Conservation (phyloP, 2,888 invertebrate species). For the Panzeria rudis region DNA sequence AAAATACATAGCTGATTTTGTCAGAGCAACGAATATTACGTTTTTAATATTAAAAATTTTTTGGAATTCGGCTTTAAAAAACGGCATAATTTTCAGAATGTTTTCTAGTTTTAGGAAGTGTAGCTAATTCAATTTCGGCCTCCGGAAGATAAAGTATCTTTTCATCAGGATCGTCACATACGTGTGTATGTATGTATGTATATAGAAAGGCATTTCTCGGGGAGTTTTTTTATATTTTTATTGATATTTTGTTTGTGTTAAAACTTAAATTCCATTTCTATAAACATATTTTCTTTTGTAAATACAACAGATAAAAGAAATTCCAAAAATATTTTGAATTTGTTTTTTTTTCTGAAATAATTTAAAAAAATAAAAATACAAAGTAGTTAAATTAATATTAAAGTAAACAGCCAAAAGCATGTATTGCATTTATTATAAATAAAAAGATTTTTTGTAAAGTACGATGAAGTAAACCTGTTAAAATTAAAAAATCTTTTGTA, state of each 20-base stretch:
- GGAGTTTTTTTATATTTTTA: constrained; percentile 30
- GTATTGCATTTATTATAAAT: constrained; percentile 42
- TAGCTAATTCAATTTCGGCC: no score
- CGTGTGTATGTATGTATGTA: no score
- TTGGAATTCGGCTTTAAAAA: no score
- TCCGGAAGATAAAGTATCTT: no score
- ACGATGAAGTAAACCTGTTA: constrained; percentile 40
- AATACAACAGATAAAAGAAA: constrained; percentile 65
- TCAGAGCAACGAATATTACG: no score
- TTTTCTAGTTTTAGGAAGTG: no score
- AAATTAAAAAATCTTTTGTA: constrained; percentile 20
- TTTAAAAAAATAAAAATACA: constrained; percentile 22
- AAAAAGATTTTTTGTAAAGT: constrained; percentile 11
- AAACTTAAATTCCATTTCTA: constrained; percentile 63
- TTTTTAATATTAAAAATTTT: no score
- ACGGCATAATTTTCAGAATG: no score
- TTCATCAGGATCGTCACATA: no score
- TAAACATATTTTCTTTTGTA: constrained; percentile 59
- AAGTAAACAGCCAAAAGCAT: constrained; percentile 59
- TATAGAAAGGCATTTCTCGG: no score
- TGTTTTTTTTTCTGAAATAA: constrained; percentile 28
- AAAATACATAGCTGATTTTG: no score
- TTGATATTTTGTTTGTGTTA: constrained; percentile 63
- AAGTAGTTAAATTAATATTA: constrained; percentile 46
- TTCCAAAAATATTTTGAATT: constrained; percentile 45